A percentile compares a stretch with the other conserved stretches of the same genome.
Evolutionary conservation across 2,113 vertebrate species (phyloP).

Genomic region (Sinocyclocheilus grahami): DNA sequence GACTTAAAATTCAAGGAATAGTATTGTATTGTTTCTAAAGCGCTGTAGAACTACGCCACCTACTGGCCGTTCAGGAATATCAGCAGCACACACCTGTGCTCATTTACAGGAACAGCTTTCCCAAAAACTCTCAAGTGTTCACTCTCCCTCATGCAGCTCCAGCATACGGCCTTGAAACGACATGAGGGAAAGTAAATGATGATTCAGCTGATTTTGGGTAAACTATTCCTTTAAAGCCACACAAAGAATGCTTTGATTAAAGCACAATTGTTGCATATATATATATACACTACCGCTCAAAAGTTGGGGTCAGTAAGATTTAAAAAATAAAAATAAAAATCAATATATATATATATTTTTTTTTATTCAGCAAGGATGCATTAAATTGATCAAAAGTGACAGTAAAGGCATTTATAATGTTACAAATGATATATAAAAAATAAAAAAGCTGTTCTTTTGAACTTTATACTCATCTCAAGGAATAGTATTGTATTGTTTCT

Average conservation of each 20-base stretch:
- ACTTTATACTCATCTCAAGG: background rate
- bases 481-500: background rate
- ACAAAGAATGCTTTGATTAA: background rate
- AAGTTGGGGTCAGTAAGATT: background rate
- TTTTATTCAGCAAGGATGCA: background rate
- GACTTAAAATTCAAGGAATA: background rate
- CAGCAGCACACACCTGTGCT: background rate
- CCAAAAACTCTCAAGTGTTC: background rate
- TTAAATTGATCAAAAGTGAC: background rate
- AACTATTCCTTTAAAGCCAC: background rate
- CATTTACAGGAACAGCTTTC: background rate
- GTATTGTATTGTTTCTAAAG: background rate
- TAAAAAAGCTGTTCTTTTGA: background rate
- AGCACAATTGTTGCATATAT: background rate
- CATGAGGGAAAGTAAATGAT: background rate
- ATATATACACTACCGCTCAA: background rate
- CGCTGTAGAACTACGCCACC: background rate
- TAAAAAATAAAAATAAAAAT: no score
- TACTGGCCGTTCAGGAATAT: background rate
- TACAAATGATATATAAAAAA: no score
- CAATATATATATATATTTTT: background rate
- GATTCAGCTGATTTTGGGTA: conserved; percentile 1
- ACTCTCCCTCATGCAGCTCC: background rate
- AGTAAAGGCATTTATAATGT: background rate
- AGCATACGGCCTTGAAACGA: background rate